Evolutionary conservation across 2,797 vertebrate genomes (phyloP).

Genomic region (Phrynocephalus vlangalii): DNA sequence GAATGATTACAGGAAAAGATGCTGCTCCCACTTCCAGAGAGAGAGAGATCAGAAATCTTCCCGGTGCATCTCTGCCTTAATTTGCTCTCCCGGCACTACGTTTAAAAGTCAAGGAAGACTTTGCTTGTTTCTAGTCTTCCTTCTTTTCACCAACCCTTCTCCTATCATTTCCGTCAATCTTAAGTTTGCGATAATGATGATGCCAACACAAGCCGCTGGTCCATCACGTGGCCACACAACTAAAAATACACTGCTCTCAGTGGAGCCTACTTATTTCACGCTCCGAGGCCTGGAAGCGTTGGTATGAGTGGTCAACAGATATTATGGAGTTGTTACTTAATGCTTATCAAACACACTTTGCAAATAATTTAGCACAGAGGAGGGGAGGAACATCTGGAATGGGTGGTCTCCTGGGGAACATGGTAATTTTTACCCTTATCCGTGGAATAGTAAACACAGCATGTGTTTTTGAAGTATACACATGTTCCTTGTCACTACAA

Average conservation of each 20-base stretch:
- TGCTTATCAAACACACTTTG: slow-evolving; percentile 25
- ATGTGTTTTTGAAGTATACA: background rate
- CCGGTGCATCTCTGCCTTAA: slow-evolving; percentile 24
- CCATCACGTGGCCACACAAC: slow-evolving; percentile 62
- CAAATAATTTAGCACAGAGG: slow-evolving; percentile 33
- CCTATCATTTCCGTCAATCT: slow-evolving; percentile 71
- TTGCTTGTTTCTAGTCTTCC: slow-evolving; percentile 42
- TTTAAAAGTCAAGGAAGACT: slow-evolving; percentile 53
- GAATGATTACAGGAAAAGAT: background rate
- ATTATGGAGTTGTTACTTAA: slow-evolving; percentile 44
- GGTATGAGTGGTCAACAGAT: background rate
- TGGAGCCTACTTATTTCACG: slow-evolving; percentile 66
- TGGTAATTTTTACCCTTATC: background rate
- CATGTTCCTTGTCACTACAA: background rate
- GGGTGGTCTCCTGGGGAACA: background rate
- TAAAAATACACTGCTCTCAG: slow-evolving; percentile 71
- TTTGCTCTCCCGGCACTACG: slow-evolving; percentile 5
- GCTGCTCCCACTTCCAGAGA: background rate
- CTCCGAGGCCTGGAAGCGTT: slow-evolving; percentile 65
- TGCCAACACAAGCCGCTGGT: slow-evolving; percentile 64
- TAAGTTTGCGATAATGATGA: slow-evolving; percentile 73
- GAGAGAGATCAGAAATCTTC: slow-evolving; percentile 37
- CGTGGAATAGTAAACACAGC: background rate
- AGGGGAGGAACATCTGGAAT: slow-evolving; percentile 27
- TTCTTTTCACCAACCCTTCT: slow-evolving; percentile 58